Percentiles rank a stretch among this genome's conserved stretches.
Conservation (phyloP, 2,888 invertebrate genomes). For the Pasiphila rectangulata region DNA sequence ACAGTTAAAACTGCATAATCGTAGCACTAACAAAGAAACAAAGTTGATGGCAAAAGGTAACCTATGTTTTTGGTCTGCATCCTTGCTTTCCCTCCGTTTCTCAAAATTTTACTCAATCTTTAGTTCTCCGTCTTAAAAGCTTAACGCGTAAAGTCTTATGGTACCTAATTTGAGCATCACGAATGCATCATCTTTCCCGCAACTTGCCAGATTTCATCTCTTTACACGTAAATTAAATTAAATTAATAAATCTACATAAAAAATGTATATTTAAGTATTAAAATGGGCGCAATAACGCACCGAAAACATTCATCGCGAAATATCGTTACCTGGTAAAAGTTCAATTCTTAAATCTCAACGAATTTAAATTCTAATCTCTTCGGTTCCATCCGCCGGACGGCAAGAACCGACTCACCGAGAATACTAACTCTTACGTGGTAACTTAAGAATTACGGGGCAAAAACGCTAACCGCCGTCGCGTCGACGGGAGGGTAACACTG, state of each 20-base stretch:
- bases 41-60: constrained; percentile 76
- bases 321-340: constrained; percentile 76
- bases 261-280: constrained; percentile 66
- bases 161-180: constrained; percentile 68
- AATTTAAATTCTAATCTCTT: constrained; percentile 71
- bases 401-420: constrained; percentile 61
- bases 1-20: constrained; percentile 32
- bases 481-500: constrained; percentile 65
- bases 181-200: constrained; percentile 54
- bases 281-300: constrained; percentile 67
- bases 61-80: constrained; percentile 77
- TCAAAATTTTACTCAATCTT: constrained; percentile 37
- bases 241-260: constrained; percentile 72
- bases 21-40: constrained; percentile 63
- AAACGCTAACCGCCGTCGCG: constrained; percentile 69
- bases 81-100: constrained; percentile 51
- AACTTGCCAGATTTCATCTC: constrained; percentile 70
- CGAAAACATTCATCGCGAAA: constrained; percentile 79
- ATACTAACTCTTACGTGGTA: constrained; percentile 78
- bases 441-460: constrained; percentile 78
- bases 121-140: constrained; percentile 53
- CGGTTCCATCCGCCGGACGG: constrained; percentile 61
- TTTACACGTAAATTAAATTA: constrained; percentile 74
- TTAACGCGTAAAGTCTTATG: constrained; percentile 57
- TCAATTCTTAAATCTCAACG: constrained; percentile 75